Conservation (phyloP, 2,113 vertebrate species). For the Choloepus hoffmanni region DNA sequence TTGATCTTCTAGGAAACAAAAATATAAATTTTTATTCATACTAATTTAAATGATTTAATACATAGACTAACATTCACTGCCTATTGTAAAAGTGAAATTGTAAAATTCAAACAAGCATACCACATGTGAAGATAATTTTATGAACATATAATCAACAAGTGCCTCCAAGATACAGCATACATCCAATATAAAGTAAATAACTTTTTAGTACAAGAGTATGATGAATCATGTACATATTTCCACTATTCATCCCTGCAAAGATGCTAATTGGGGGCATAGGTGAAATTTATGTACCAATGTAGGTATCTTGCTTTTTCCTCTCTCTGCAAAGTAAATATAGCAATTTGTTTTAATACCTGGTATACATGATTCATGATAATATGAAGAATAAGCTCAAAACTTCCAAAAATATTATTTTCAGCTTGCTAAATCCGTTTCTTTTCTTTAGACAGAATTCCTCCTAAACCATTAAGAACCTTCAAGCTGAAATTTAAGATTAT, state of each 20-base stretch:
- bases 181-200: neutral
- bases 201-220: neutral
- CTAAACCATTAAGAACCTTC: neutral
- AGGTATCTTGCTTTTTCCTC: neutral
- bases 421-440: neutral
- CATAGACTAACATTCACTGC: neutral
- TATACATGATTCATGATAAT: neutral
- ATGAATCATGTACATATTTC: neutral
- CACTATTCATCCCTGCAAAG: neutral
- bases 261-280: neutral
- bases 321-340: neutral
- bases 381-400: slow-evolving; percentile 8
- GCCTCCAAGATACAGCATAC: neutral
- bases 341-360: neutral
- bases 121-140: neutral
- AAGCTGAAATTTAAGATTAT: neutral
- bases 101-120: neutral
- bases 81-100: neutral
- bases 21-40: neutral
- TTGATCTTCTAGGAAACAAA: neutral
- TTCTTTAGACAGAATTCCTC: neutral
- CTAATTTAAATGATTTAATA: neutral
- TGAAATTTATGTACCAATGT: neutral
- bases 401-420: neutral
- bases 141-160: neutral